A percentile compares a stretch with the other conserved stretches of the same genome.
Conservation (phyloP, 2,888 invertebrate genomes). For the Ectobius pallidus region DNA sequence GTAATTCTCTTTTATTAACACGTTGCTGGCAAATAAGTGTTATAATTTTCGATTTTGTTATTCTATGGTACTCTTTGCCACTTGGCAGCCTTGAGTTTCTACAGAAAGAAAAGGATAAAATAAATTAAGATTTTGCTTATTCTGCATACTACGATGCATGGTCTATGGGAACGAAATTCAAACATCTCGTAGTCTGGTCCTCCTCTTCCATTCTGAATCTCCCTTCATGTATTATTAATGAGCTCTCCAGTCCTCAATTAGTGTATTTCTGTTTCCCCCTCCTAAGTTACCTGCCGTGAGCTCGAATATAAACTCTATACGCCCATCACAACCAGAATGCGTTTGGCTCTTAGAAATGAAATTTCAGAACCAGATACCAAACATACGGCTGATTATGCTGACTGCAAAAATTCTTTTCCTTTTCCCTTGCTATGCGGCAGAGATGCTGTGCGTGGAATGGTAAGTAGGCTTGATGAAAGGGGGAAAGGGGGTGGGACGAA, state of each 20-base stretch:
- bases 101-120: no score
- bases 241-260: conserved; percentile 33
- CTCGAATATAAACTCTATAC: neutral
- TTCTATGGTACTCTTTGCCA: no score
- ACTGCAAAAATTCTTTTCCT: conserved; percentile 1
- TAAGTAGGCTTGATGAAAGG: neutral
- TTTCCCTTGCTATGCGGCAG: neutral
- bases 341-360: conserved; percentile 4
- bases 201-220: conserved; percentile 11
- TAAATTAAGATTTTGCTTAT: no score
- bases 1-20: no score
- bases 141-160: no score
- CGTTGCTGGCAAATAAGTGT: no score
- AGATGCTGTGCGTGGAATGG: neutral
- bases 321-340: neutral
- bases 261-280: conserved; percentile 17
- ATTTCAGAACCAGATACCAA: conserved; percentile 13
- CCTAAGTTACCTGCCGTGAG: neutral
- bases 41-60: no score
- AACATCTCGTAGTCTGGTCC: neutral
- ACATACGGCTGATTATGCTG: conserved; percentile 2
- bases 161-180: neutral
- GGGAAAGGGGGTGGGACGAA: neutral
- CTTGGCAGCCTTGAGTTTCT: no score
- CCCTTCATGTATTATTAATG: conserved; percentile 37